Evolutionary conservation across 2,797 vertebrate genomes (phyloP).

Genomic region (Rhabdomys pumilio): DNA sequence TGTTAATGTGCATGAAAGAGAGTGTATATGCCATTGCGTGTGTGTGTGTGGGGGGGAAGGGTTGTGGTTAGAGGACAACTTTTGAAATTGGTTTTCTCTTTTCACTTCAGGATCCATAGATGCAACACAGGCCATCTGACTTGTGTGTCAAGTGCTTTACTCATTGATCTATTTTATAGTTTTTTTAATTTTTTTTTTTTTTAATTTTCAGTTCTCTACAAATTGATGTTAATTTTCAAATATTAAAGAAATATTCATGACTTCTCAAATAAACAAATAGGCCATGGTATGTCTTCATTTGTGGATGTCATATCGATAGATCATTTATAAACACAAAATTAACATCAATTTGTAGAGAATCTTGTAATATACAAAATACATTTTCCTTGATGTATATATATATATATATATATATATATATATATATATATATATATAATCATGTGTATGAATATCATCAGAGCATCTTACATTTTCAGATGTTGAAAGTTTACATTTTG

Average conservation of each 20-base stretch:
- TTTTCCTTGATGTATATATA: not conserved
- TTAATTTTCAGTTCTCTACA: constrained; percentile 65
- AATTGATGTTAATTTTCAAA: constrained; percentile 20
- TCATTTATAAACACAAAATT: too few species aligned
- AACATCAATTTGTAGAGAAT: too few species aligned
- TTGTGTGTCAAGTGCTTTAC: not conserved
- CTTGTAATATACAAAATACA: not conserved
- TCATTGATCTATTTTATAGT: not conserved
- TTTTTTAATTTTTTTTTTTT: not conserved
- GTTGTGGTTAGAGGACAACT: not conserved
- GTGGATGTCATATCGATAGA: not conserved
- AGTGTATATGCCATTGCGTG: not conserved
- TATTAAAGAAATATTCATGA: constrained; percentile 36
- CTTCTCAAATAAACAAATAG: constrained; percentile 13
- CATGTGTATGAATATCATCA: constrained; percentile 24
- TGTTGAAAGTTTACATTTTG: constrained; percentile 57
- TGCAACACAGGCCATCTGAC: not conserved
- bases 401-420: not conserved
- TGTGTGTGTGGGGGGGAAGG: not conserved
- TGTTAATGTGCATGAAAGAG: not conserved
- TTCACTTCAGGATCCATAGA: not conserved
- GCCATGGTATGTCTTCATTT: not conserved
- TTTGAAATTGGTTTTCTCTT: not conserved
- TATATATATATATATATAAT: not conserved
- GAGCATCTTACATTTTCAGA: constrained; percentile 64